Percentiles rank a stretch among this genome's conserved stretches.
These are phyloP conservation scores for Trematomus loennbergii DNA, from an alignment of 2,113 vertebrate species.

Conservation along the genomic window DNA sequence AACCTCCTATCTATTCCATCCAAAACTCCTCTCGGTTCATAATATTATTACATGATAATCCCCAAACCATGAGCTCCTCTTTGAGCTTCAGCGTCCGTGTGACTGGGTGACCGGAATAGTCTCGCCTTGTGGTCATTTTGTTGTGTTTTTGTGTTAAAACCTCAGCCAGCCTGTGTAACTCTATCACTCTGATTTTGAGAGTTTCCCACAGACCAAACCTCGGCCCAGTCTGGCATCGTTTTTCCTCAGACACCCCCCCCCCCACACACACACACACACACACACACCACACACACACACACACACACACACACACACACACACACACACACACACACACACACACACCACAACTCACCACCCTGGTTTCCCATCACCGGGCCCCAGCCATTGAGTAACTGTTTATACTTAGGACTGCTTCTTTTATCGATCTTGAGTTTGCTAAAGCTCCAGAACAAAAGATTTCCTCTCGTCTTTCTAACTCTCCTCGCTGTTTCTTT, in stretches of 20 bases:
- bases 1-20: not conserved
- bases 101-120: constrained; percentile 48
- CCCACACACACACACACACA: not conserved
- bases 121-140: constrained; percentile 72
- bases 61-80: constrained; percentile 8
- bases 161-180: constrained; percentile 65
- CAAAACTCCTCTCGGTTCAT: not conserved
- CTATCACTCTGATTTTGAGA: constrained; percentile 64
- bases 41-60: constrained; percentile 24
- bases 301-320: not conserved
- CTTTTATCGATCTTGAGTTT: constrained; percentile 50
- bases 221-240: constrained; percentile 66
- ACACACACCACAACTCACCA: constrained; percentile 39
- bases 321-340: not conserved
- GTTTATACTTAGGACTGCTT: constrained; percentile 64
- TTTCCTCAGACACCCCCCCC: constrained; percentile 50
- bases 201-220: constrained; percentile 67
- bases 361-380: constrained; percentile 61
- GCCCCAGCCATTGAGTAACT: constrained; percentile 68
- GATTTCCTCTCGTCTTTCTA: constrained; percentile 61
- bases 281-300: not conserved
- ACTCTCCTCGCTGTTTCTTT: constrained; percentile 23
- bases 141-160: constrained; percentile 70
- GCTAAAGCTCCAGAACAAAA: constrained; percentile 66
- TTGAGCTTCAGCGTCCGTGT: constrained; percentile 15